A percentile compares a stretch with the other conserved stretches of the same genome.
Conservation (phyloP, 2,113 vertebrate species). For the Epinephelus moara region DNA sequence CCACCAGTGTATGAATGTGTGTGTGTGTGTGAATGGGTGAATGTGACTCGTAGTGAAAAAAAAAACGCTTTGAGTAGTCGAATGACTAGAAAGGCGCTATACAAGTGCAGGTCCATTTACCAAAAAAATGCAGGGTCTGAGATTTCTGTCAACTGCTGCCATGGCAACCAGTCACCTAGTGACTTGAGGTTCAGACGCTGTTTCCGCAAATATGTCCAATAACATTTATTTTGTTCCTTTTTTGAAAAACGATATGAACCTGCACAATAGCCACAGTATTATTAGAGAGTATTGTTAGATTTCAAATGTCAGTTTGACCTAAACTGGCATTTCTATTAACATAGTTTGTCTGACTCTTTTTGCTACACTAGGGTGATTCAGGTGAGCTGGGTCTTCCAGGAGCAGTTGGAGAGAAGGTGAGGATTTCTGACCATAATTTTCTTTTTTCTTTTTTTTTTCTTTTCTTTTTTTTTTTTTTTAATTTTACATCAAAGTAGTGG, state of each 20-base stretch:
- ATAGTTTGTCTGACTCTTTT: conserved; percentile 6
- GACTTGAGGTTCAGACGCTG: not conserved
- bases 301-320: not conserved
- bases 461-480: no score
- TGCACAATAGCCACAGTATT: not conserved
- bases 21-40: no score
- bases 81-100: no score
- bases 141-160: not conserved
- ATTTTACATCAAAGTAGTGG: conserved; percentile 3
- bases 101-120: no score
- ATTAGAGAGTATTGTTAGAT: not conserved
- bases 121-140: not conserved
- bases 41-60: no score
- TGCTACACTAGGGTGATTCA: conserved; percentile 85
- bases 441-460: not conserved
- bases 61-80: no score
- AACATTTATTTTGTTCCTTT: not conserved
- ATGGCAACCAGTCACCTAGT: not conserved
- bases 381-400: conserved; percentile 90
- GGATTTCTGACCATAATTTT: conserved; percentile 8
- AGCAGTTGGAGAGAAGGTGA: conserved; percentile 90
- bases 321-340: not conserved
- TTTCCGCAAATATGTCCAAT: not conserved
- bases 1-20: no score
- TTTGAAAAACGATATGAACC: not conserved